Evolutionary conservation across 2,888 invertebrate genomes (phyloP).

Genomic region (Trissoscelio sp.): DNA sequence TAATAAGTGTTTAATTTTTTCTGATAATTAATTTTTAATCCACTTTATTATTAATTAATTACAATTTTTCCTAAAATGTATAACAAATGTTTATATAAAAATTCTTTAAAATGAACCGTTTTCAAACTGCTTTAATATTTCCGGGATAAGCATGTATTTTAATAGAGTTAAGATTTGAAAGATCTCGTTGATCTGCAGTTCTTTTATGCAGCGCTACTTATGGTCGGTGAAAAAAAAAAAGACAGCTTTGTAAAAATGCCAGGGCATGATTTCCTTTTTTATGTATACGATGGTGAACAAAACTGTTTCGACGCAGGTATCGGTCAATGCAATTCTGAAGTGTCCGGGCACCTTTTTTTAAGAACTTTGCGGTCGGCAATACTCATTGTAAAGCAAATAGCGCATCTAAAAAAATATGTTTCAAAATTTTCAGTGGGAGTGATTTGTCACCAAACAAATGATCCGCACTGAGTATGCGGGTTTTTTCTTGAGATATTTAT

Average conservation of each 20-base stretch:
- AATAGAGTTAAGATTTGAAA: slow-evolving; percentile 61
- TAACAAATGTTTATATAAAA: too few relatives aligned
- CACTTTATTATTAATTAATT: too few relatives aligned
- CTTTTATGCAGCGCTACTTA: slow-evolving; percentile 55
- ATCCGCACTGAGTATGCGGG: slow-evolving; percentile 14
- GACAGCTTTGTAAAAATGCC: slow-evolving; percentile 48
- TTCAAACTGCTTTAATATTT: slow-evolving; percentile 25
- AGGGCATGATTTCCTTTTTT: slow-evolving; percentile 59
- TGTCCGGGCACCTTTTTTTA: slow-evolving; percentile 47
- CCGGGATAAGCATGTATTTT: slow-evolving; percentile 49
- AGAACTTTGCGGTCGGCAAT: slow-evolving; percentile 35
- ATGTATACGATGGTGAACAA: slow-evolving; percentile 54
- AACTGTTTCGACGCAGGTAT: slow-evolving; percentile 41
- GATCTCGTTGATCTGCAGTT: slow-evolving; percentile 57
- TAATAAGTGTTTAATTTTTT: too few relatives aligned
- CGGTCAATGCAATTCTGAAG: slow-evolving; percentile 60
- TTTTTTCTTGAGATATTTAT: slow-evolving; percentile 15
- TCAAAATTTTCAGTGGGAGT: background rate
- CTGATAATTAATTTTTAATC: too few relatives aligned
- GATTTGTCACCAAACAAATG: slow-evolving; percentile 38
- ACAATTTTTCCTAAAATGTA: too few relatives aligned
- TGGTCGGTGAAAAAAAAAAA: slow-evolving; percentile 57
- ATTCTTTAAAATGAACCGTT: background rate
- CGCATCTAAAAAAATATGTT: slow-evolving; percentile 36
- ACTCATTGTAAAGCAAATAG: slow-evolving; percentile 49